Base-by-base conservation (phyloP, 2,113 vertebrate genomes). In the Todiramphus saurophagus region DNA sequence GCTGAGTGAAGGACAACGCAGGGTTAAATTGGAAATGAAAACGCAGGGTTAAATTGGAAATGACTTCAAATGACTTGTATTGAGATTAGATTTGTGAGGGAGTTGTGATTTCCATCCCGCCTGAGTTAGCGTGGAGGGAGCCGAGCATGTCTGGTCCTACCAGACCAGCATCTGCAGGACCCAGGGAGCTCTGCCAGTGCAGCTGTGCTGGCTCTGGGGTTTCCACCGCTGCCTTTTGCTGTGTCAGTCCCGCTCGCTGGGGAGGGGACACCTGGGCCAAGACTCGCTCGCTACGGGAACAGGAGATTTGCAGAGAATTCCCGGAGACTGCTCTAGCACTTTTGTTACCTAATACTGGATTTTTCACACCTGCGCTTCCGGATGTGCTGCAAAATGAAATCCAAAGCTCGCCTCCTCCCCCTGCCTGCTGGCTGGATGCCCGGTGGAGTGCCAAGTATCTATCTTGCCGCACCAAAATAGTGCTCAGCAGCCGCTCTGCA, bases 211-310 rank as follows among this genome's bases (percentile, higher is more conserved):
- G 21, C 2, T 0, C 28, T 28, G 64, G 50, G 7, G 3, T 5
- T 67, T 15, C 55, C 28, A 8, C 58, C 43, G 51, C 0, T 48
- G 76, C 41, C 79, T 75, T 67, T 37, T 0, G 2, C 12, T 39
- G 5, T 2, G 1, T 53, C 41, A n/a, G 51, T 43, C 50, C 68
- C 28, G 39, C 64, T 58, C 3, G 0, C 0, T 25, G 24, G 3
- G 0, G 1, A 27, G 55, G 44, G 48, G 15, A 23, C 2, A 11
- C 28, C 37, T 33, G 31, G n/a, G 43, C 86, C 35, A 51, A 66
- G 69, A 30, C 48, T 60, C 1, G 0, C 3, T 1, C 5, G 16
- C 4, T 33, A 1, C 18, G 53, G 5, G 15, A 31, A 7, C 2
- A 4, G 79, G 58, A 80, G 15, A 27, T 92, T 23, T 35, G 33